A percentile compares a stretch with the other conserved stretches of the same genome.
Conservation (phyloP, 2,797 vertebrate species). For the Eospalax fontanierii region DNA sequence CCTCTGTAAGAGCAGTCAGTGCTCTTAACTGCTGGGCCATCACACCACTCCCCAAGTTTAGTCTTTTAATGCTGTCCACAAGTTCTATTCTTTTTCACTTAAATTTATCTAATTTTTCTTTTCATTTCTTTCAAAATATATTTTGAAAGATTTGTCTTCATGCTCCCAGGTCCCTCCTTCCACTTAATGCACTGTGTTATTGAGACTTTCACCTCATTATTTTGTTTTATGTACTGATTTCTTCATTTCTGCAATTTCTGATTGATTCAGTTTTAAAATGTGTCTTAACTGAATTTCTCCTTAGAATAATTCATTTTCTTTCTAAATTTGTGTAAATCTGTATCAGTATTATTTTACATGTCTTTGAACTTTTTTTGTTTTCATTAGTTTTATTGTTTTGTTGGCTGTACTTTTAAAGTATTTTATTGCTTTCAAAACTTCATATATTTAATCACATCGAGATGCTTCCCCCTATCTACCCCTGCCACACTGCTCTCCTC, state of each 20-base stretch:
- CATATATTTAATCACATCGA: no score
- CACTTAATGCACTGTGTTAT: neutral
- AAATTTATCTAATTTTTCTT: neutral
- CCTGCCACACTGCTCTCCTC: no score
- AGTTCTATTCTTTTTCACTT: neutral
- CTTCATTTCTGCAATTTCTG: neutral
- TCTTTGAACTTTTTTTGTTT: neutral
- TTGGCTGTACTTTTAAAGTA: no score
- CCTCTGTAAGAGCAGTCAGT: no score
- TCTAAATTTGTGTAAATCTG: neutral
- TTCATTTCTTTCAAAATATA: neutral
- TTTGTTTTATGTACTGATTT: neutral
- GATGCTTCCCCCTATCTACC: no score
- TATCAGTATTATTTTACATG: neutral
- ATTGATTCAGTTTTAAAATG: neutral
- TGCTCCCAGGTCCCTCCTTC: neutral
- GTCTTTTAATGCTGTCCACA: neutral
- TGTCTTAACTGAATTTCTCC: neutral
- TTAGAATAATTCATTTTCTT: neutral
- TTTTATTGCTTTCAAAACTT: no score
- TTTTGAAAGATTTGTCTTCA: neutral
- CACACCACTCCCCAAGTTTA: neutral
- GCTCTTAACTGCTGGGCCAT: no score
- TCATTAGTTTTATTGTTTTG: no score
- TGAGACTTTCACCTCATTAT: neutral